Evolutionary conservation across 2,797 vertebrate genomes (phyloP), one percentile per base, ranked within the genome.

Genomic region (Cirrhinus mrigala): DNA sequence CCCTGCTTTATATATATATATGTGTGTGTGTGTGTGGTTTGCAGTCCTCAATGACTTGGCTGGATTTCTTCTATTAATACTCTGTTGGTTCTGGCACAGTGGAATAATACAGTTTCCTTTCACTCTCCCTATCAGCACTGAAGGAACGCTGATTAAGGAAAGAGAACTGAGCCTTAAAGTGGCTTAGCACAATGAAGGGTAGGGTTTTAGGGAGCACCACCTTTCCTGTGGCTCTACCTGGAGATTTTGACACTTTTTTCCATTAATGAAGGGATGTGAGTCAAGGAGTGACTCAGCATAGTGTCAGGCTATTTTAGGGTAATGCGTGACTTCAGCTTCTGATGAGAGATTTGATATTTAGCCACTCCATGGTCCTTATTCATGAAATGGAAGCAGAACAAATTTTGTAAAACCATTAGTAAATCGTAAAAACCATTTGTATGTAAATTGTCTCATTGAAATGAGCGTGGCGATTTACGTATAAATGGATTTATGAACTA

Each of bases 101-200:
- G 48, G 60, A 81, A 80, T 79, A 37, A 88, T 89, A 91, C 58
- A 52, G 54, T 79, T 76, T 56, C 74, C 75, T 44, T 75, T 22
- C 48, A 10, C 50, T 83, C 74, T 87, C 56, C 82, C 52, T 77
- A 84, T 84, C 64, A 62, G 54, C 86, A 89, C 86, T 22, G 4
- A 77, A 86, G 90, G 64, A 80, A 87, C 85, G 91, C 87, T 91
- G 89, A 93, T 93, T 91, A 81, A 93, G 90, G 90, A 93, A 93
- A 46, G 91, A 86, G 82, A 85, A 92, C 88, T 89, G 87, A 89
- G 82, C 68, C 48, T 89, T 79, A 87, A 89, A 87, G 82, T 87
- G 85, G 89, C 90, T 77, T 58, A 83, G 81, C 58, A 92, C 88
- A 92, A 90, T 82, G 87, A 73, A 27, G 66, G 85, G 79, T 79